These are phyloP conservation scores for Himalopsyche phryganea DNA, from an alignment of 1,140 invertebrate species.

Conservation along the genomic window DNA sequence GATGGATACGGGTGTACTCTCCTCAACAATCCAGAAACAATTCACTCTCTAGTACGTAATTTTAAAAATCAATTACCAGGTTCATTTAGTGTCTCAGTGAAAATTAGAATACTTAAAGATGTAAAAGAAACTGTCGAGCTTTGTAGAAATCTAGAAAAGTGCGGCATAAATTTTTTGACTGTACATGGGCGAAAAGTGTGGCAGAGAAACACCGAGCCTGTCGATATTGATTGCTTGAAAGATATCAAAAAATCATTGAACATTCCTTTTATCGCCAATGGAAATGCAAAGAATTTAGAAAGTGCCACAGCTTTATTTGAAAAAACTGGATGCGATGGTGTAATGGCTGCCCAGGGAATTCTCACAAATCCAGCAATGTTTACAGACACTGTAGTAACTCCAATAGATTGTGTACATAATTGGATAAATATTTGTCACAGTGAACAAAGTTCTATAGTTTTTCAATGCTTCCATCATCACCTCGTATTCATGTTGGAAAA, in stretches of 20 bases:
- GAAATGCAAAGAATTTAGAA: constrained; percentile 72
- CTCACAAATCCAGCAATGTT: constrained; percentile 90
- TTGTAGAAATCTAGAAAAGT: constrained; percentile 75
- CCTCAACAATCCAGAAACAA: constrained; percentile 76
- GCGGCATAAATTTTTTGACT: constrained; percentile 83
- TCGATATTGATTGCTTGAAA: constrained; percentile 70
- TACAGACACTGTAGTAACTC: constrained; percentile 64
- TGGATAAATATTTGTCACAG: constrained; percentile 75
- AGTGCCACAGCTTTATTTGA: constrained; percentile 66
- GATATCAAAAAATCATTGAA: constrained; percentile 67
- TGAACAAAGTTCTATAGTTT: constrained; percentile 57
- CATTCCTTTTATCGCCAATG: constrained; percentile 89
- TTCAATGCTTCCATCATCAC: constrained; percentile 88
- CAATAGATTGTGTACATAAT: constrained; percentile 73
- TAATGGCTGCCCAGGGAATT: constrained; percentile 87
- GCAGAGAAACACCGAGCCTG: constrained; percentile 74
- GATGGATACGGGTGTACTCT: constrained; percentile 87
- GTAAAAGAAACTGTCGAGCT: constrained; percentile 50
- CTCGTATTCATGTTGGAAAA: constrained; percentile 91
- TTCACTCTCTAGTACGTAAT: constrained; percentile 76
- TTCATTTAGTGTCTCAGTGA: constrained; percentile 86
- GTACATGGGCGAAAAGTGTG: constrained; percentile 85
- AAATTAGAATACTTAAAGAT: constrained; percentile 74
- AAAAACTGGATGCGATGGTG: constrained; percentile 71
- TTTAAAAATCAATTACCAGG: constrained; percentile 68